Evolutionary conservation across 2,888 invertebrate species (phyloP), one percentile per base, ranked within the genome.

Genomic region (Lasioglossum pauxillum): DNA sequence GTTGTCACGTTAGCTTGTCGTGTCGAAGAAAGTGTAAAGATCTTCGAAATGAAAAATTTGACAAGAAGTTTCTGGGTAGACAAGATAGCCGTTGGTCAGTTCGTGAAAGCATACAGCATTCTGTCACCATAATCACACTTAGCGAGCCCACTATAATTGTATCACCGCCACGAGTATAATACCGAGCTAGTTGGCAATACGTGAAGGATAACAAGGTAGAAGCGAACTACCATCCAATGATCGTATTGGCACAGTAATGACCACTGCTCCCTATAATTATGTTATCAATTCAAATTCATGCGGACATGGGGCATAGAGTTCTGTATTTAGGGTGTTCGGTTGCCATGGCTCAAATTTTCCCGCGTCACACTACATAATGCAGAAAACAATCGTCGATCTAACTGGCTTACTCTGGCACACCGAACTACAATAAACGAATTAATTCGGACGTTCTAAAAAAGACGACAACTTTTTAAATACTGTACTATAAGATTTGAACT

Each of bases 201-300:
- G 60, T 27, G 60, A 60, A 60, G 60, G 60, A 60, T 60, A 60
- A 60, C 60, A 60, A 60, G 60, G 60, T 60, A 60, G 60, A 60
- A 60, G 60, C 27, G 27, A 27, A 60, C 60, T 27, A 27, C 27
- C 60, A 60, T 60, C 60, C 60, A 60, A 27, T 60, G 60, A 60
- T 60, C 60, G 27, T 60, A 60, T 60, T 60, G 60, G 27, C 60
- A 27, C 60, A 60, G 60, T 60, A 60, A 60, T 60, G 60, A 27
- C 60, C 60, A 60, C 60, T 60, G 60, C 27, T 60, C 60, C 14
- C 60, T 60, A 60, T 5, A 60, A 60, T 60, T 27, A 60, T 27
- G 60, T 60, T 60, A 60, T 60, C 27, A 60, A 60, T 60, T 60
- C 60, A 60, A 60, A 60, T 60, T 60, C 27, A 60, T 60, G 60